These are phyloP conservation scores for Drosophila mojavensis DNA, from an alignment of 1,140 invertebrate genomes.

Conservation along the genomic window DNA sequence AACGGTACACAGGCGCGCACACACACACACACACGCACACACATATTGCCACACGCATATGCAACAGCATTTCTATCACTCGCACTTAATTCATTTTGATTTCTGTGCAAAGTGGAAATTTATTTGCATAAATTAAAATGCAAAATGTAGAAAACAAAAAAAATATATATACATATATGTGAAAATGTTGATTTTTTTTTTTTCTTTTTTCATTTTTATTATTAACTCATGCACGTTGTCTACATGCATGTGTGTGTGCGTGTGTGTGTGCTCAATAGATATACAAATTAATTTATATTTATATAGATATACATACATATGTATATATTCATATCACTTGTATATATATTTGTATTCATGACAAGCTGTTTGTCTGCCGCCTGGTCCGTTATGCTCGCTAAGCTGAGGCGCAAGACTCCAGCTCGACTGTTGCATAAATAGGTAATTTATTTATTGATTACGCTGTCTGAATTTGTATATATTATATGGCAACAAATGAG, in stretches of 20 bases:
- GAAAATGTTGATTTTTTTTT: conserved; percentile 21
- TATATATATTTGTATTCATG: conserved; percentile 62
- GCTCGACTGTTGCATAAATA: conserved; percentile 75
- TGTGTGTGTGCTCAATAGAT: conserved; percentile 9
- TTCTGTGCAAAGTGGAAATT: conserved; percentile 83
- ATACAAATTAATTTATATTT: conserved; percentile 12
- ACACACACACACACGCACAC: conserved; percentile 30
- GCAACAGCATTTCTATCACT: conserved; percentile 80
- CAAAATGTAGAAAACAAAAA: conserved; percentile 28
- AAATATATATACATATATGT: not conserved
- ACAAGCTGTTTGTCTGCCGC: conserved; percentile 60
- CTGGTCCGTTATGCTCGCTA: conserved; percentile 68
- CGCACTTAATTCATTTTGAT: conserved; percentile 83
- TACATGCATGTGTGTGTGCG: not conserved
- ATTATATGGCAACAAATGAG: conserved; percentile 49
- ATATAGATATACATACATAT: conserved; percentile 25
- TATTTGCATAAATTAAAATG: conserved; percentile 83
- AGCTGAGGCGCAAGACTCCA: conserved; percentile 9
- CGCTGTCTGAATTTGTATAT: conserved; percentile 67
- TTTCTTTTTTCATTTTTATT: conserved; percentile 19
- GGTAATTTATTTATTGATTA: conserved; percentile 80
- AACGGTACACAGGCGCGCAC: conserved; percentile 60
- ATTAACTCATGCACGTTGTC: conserved; percentile 30
- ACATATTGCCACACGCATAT: conserved; percentile 20
- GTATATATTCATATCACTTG: conserved; percentile 36